Conservation (phyloP, 2,888 invertebrate species). For the Deroplatys truncata region DNA sequence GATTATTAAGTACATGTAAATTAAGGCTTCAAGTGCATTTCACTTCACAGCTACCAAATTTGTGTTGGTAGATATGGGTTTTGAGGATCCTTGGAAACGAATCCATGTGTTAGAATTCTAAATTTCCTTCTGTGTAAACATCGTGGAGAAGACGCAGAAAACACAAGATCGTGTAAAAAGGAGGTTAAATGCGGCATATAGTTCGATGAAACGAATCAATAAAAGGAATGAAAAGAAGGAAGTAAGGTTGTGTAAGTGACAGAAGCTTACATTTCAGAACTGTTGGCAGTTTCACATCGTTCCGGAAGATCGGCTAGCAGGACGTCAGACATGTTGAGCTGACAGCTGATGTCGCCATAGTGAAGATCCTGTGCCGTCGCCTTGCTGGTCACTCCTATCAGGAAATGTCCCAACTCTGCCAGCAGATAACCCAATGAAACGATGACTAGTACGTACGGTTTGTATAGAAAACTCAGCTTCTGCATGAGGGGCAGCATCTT, state of each 20-base stretch:
- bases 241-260: not conserved
- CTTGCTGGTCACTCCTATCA: conserved; percentile 84
- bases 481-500: conserved; percentile 45
- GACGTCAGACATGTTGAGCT: conserved; percentile 63
- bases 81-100: no score
- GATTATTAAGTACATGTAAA: no score
- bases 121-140: no score
- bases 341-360: conserved; percentile 82
- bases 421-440: conserved; percentile 80
- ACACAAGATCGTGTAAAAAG: no score
- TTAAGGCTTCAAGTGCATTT: no score
- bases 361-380: conserved; percentile 79
- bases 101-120: no score
- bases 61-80: no score
- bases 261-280: conserved; percentile 49
- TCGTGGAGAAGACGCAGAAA: no score
- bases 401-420: conserved; percentile 83
- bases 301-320: conserved; percentile 50
- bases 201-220: no score
- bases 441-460: conserved; percentile 72
- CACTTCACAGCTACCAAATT: no score
- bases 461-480: conserved; percentile 67
- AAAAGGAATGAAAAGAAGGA: no score
- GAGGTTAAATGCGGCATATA: no score
- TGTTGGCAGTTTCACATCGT: conserved; percentile 54